Evolutionary conservation across 1,140 invertebrate genomes (phyloP).

Genomic region (Bilobella aurantiaca): DNA sequence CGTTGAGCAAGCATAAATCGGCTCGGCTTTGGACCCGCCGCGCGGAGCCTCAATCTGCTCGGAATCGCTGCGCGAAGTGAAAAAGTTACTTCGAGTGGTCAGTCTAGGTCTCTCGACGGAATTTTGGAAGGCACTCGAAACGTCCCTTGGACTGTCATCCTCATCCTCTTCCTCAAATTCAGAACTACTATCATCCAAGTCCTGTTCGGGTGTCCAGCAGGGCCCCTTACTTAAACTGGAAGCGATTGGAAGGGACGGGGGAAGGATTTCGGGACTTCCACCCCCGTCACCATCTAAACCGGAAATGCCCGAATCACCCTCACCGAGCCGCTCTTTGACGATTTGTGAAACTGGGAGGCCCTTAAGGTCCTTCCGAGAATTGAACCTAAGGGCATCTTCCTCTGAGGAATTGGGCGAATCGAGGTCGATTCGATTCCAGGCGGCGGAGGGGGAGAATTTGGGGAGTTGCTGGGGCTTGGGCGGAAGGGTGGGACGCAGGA

Average conservation of each 20-base stretch:
- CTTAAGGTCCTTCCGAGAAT: neutral
- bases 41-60: too few relatives aligned
- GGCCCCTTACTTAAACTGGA: conserved; percentile 8
- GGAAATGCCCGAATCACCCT: conserved; percentile 69
- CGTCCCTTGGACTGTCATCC: neutral
- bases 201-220: conserved; percentile 69
- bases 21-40: conserved; percentile 6
- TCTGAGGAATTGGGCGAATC: conserved; percentile 35
- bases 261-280: conserved; percentile 41
- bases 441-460: conserved; percentile 66
- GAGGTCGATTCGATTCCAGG: conserved; percentile 64
- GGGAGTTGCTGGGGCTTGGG: conserved; percentile 62
- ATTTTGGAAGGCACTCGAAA: neutral
- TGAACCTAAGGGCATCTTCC: neutral
- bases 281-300: conserved; percentile 47
- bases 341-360: conserved; percentile 8
- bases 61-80: conserved; percentile 36
- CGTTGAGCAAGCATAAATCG: conserved; percentile 18
- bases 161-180: conserved; percentile 52
- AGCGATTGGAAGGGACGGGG: conserved; percentile 8
- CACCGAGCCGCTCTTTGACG: conserved; percentile 55
- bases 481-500: conserved; percentile 62
- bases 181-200: conserved; percentile 54
- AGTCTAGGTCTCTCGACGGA: conserved; percentile 44
- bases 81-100: conserved; percentile 54